Conservation (phyloP, 2,888 invertebrate genomes). For the Bembecia ichneumoniformis region DNA sequence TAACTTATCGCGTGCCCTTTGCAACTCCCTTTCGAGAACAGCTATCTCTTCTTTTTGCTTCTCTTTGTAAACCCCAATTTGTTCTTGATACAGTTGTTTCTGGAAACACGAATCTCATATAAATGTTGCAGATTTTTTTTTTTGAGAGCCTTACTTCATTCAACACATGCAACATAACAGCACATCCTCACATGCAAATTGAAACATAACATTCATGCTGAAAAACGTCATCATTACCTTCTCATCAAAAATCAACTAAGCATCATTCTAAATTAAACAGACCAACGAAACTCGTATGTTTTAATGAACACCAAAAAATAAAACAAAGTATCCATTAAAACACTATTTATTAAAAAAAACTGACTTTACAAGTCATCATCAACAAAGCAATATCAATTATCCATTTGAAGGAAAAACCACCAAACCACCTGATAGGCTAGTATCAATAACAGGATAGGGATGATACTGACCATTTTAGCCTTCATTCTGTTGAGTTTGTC, state of each 20-base stretch:
- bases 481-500: conserved; percentile 85
- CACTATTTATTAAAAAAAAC: conserved; percentile 38
- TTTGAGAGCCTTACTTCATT: not conserved
- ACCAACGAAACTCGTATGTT: conserved; percentile 16
- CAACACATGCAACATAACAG: not conserved
- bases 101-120: conserved; percentile 28
- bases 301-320: conserved; percentile 47
- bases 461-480: conserved; percentile 82
- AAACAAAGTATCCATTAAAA: conserved; percentile 55
- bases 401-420: conserved; percentile 62
- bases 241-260: too few species aligned
- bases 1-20: conserved; percentile 67
- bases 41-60: conserved; percentile 69
- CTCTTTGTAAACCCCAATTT: conserved; percentile 64
- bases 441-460: conserved; percentile 58
- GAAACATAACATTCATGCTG: too few species aligned
- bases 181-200: not conserved
- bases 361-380: conserved; percentile 39
- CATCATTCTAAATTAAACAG: too few species aligned
- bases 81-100: conserved; percentile 76
- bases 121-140: too few species aligned
- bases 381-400: conserved; percentile 35
- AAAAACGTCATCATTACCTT: too few species aligned
- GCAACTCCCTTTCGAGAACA: conserved; percentile 55
- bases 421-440: conserved; percentile 63